A percentile compares a stretch with the other conserved stretches of the same genome.
Conservation (phyloP, 1,140 invertebrate species). For the Ectropis grisescens region DNA sequence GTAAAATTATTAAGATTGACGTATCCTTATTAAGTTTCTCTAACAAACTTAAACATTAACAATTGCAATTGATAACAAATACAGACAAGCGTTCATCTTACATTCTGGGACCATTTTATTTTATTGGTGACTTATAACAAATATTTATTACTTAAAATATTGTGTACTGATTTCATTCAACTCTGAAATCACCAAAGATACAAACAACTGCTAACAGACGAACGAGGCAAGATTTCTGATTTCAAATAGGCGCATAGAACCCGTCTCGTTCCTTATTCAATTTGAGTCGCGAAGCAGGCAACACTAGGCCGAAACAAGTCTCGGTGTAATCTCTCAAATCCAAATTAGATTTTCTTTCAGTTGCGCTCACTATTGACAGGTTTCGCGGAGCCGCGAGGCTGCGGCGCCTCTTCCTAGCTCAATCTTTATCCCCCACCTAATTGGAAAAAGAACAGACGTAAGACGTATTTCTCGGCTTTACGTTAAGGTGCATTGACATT, state of each 20-base stretch:
- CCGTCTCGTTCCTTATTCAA: constrained; percentile 37
- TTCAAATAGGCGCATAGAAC: constrained; percentile 26
- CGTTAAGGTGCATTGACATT: not conserved
- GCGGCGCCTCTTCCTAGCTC: constrained; percentile 17
- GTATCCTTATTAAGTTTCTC: no score
- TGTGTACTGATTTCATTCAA: no score
- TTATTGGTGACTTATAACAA: no score
- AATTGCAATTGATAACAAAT: no score
- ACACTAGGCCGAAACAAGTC: constrained; percentile 58
- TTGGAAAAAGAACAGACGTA: constrained; percentile 38
- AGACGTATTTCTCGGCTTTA: constrained; percentile 2
- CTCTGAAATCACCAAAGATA: no score
- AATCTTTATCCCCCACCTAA: constrained; percentile 31
- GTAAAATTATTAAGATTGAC: no score
- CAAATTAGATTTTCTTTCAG: constrained; percentile 67
- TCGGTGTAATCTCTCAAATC: constrained; percentile 61
- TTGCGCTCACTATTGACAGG: constrained; percentile 49
- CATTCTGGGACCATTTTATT: no score
- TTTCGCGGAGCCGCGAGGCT: constrained; percentile 21
- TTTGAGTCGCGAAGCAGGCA: constrained; percentile 33
- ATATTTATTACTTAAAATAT: no score
- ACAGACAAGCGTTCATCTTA: no score
- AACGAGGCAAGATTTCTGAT: constrained; percentile 16
- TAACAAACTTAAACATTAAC: no score
- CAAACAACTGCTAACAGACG: no score